phyloP scores from a whole-genome alignment of 2,797 vertebrate genomes.

The Lepus oiostolus region DNA sequence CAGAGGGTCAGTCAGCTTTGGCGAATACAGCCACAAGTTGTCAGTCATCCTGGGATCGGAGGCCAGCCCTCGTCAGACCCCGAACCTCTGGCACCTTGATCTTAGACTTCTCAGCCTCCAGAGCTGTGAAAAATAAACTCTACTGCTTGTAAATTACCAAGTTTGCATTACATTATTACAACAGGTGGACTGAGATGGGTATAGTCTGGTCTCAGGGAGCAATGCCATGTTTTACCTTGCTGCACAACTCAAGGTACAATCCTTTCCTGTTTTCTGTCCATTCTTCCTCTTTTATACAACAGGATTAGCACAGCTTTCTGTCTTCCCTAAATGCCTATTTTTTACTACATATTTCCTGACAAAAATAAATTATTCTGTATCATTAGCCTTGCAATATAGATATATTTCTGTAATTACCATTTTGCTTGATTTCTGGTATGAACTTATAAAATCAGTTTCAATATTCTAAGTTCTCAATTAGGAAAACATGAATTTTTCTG shows the following conservation, averaged over 20 bases:
- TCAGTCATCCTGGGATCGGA: background rate
- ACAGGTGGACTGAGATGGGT: background rate
- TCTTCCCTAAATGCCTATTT: background rate
- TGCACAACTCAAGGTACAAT: background rate
- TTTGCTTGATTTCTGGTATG: conserved; percentile 8
- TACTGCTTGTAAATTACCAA: background rate
- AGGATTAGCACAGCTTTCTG: background rate
- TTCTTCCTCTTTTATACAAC: conserved; percentile 11
- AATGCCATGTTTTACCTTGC: too few species aligned
- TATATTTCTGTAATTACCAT: conserved; percentile 28
- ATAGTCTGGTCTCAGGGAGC: background rate
- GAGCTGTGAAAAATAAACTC: background rate
- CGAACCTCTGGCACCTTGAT: background rate
- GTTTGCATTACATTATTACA: too few species aligned
- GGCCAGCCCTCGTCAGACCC: background rate
- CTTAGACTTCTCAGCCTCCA: background rate
- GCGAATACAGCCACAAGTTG: background rate
- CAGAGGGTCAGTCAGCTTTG: background rate
- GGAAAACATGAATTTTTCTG: background rate
- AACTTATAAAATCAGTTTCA: conserved; percentile 39
- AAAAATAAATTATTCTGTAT: background rate
- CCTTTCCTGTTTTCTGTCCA: background rate
- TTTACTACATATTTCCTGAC: background rate
- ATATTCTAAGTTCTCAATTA: background rate
- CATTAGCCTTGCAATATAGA: background rate